Conservation (phyloP, 2,113 vertebrate genomes). For the Solea senegalensis region DNA sequence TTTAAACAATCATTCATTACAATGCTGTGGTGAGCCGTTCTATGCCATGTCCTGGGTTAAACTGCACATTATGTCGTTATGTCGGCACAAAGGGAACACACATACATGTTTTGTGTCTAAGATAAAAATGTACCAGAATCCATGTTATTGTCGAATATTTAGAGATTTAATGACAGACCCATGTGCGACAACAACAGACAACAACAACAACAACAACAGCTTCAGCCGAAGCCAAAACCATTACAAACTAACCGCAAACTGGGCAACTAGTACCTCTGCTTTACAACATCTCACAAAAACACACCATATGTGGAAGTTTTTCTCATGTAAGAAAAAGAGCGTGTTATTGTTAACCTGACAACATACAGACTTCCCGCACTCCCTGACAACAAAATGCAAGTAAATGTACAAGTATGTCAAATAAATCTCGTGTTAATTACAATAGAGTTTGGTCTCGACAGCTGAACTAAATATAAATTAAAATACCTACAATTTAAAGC, state of each 20-base stretch:
- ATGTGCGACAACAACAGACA: constrained; percentile 21
- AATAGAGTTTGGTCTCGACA: not conserved
- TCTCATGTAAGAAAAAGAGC: no score
- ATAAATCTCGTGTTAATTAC: not conserved
- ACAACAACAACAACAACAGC: constrained; percentile 33
- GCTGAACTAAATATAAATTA: not conserved
- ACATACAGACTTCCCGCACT: no score
- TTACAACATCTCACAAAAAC: constrained; percentile 41
- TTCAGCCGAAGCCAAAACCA: constrained; percentile 13
- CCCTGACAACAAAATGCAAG: no score
- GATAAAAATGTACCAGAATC: not conserved
- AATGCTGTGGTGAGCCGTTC: not conserved
- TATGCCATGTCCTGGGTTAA: not conserved
- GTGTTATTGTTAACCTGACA: no score
- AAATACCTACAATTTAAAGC: not conserved
- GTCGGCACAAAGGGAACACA: not conserved
- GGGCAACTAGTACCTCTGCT: constrained; percentile 24
- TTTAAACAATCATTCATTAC: not conserved
- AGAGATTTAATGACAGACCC: not conserved
- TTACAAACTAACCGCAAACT: constrained; percentile 36
- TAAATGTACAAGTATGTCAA: not conserved
- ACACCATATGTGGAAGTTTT: constrained; percentile 29
- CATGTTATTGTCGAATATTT: constrained; percentile 7
- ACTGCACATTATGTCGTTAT: constrained; percentile 5
- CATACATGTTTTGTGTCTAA: not conserved